Conservation (phyloP, 2,888 invertebrate species). For the Entomobrya proxima region DNA sequence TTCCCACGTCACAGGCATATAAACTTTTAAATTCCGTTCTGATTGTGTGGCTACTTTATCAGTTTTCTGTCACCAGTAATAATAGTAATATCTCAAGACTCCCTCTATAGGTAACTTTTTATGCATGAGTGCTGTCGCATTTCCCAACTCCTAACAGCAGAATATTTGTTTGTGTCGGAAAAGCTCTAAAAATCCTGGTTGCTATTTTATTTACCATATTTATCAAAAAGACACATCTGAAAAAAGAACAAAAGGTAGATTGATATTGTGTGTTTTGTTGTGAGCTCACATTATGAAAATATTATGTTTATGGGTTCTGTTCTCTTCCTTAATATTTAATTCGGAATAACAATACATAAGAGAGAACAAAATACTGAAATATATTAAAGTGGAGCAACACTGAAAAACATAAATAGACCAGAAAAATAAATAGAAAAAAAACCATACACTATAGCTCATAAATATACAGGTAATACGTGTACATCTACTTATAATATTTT, state of each 20-base stretch:
- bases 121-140: conserved; percentile 9
- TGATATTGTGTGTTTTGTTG: background rate
- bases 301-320: conserved; percentile 11
- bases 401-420: conserved; percentile 14
- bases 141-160: too few relatives aligned
- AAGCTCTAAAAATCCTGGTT: background rate
- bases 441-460: too few relatives aligned
- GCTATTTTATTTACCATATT: conserved; percentile 16
- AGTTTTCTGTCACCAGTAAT: background rate
- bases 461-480: too few relatives aligned
- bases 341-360: conserved; percentile 25
- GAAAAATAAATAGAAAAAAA: background rate
- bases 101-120: background rate
- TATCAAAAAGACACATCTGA: conserved; percentile 1
- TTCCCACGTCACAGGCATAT: background rate
- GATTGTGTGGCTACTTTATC: background rate
- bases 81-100: background rate
- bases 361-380: background rate
- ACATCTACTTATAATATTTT: background rate
- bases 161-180: background rate
- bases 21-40: background rate
- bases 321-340: conserved; percentile 11
- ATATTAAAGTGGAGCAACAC: conserved; percentile 16
- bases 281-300: background rate
- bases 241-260: background rate